Conservation (phyloP, 2,888 invertebrate species). For the Pristionchus exspectatus region DNA sequence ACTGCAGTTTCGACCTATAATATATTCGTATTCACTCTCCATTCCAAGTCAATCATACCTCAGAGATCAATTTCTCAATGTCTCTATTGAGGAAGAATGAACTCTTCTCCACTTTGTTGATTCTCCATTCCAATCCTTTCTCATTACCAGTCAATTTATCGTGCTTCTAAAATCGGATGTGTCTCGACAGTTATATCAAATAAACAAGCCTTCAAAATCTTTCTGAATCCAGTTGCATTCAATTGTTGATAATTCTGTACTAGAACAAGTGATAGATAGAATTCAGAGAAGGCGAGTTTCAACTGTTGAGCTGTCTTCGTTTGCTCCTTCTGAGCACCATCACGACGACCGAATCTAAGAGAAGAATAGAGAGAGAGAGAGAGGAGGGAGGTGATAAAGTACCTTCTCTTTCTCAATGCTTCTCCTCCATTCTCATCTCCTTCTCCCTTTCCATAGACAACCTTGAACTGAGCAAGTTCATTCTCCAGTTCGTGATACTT, state of each 20-base stretch:
- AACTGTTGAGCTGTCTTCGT: constrained; percentile 91
- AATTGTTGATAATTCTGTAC: constrained; percentile 93
- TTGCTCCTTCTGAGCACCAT: constrained; percentile 71
- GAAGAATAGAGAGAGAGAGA: neutral
- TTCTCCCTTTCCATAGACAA: constrained; percentile 58
- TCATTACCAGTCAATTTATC: constrained; percentile 93
- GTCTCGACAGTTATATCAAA: neutral
- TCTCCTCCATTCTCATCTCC: constrained; percentile 62
- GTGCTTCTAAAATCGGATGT: constrained; percentile 87
- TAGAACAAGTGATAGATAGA: constrained; percentile 95
- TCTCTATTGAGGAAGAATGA: constrained; percentile 97
- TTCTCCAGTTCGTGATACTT: constrained; percentile 77
- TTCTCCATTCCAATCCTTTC: constrained; percentile 92
- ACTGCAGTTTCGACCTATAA: constrained; percentile 85
- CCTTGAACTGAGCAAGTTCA: constrained; percentile 65
- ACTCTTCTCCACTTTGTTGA: constrained; percentile 90
- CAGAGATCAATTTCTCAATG: constrained; percentile 94
- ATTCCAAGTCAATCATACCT: constrained; percentile 79
- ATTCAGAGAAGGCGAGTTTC: constrained; percentile 98
- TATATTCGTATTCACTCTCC: neutral
- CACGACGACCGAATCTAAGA: constrained; percentile 48
- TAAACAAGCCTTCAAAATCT: constrained; percentile 85
- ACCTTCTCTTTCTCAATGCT: constrained; percentile 63
- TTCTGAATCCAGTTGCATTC: constrained; percentile 98
- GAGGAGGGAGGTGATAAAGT: constrained; percentile 1